Percentiles rank a stretch among this genome's conserved stretches.
Conservation (phyloP, 2,888 invertebrate genomes). For the Diachrysia chrysitis region DNA sequence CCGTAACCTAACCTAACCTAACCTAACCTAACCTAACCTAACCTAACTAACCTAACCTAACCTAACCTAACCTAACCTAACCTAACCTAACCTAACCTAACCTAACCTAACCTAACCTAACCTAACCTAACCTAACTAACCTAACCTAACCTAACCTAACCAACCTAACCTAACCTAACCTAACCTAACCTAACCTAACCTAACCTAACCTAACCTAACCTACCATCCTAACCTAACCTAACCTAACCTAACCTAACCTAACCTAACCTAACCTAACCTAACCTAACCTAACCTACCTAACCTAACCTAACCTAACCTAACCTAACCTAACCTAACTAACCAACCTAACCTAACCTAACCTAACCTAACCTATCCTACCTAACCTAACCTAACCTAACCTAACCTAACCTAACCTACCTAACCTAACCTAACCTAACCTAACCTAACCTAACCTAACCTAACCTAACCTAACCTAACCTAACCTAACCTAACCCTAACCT, state of each 20-base stretch:
- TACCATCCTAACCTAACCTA: slow-evolving; percentile 19
- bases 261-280: slow-evolving; percentile 19
- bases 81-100: slow-evolving; percentile 42
- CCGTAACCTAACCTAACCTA: slow-evolving; percentile 39
- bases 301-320: slow-evolving; percentile 10
- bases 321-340: no score
- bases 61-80: slow-evolving; percentile 41
- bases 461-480: slow-evolving; percentile 57
- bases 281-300: slow-evolving; percentile 28
- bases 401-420: slow-evolving; percentile 5
- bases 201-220: slow-evolving; percentile 44
- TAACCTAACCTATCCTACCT: slow-evolving; percentile 57
- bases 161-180: slow-evolving; percentile 34
- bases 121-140: slow-evolving; percentile 40
- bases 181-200: slow-evolving; percentile 41
- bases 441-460: slow-evolving; percentile 57
- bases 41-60: slow-evolving; percentile 35
- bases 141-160: slow-evolving; percentile 43
- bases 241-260: slow-evolving; percentile 19
- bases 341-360: slow-evolving; percentile 40
- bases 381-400: slow-evolving; percentile 56
- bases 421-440: slow-evolving; percentile 59
- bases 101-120: slow-evolving; percentile 46
- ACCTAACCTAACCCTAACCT: slow-evolving; percentile 57
- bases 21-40: slow-evolving; percentile 41